These are phyloP conservation scores for Hydropotes inermis DNA, from an alignment of 2,113 vertebrate genomes.

Conservation along the genomic window DNA sequence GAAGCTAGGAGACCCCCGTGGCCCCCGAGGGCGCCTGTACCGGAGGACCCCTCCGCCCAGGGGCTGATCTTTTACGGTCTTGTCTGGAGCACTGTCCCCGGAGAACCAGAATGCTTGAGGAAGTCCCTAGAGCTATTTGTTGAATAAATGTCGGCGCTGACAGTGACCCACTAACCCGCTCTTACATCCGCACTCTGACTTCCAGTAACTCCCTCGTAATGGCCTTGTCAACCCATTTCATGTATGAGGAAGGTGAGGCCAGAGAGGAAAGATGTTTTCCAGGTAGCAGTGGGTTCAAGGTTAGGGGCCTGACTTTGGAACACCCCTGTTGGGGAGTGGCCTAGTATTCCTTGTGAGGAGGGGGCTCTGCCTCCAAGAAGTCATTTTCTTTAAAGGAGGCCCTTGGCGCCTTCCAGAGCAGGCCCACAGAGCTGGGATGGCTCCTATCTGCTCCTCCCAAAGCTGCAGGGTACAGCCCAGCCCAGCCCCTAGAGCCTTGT, in stretches of 20 bases:
- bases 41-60: background rate
- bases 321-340: background rate
- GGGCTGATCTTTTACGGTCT: background rate
- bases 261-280: background rate
- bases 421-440: background rate
- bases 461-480: background rate
- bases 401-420: background rate
- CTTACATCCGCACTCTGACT: background rate
- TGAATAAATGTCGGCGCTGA: background rate
- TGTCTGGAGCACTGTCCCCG: background rate
- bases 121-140: background rate
- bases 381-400: background rate
- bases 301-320: background rate
- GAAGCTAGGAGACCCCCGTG: background rate
- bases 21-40: accelerated
- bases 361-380: background rate
- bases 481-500: background rate
- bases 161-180: background rate
- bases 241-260: background rate
- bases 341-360: background rate
- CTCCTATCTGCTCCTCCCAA: background rate
- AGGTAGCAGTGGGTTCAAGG: background rate
- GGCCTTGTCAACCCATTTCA: background rate
- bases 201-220: background rate
- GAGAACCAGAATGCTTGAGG: background rate